phyloP scores from a whole-genome alignment of 2,888 invertebrate species.

The Megaustenia siamemsis region DNA sequence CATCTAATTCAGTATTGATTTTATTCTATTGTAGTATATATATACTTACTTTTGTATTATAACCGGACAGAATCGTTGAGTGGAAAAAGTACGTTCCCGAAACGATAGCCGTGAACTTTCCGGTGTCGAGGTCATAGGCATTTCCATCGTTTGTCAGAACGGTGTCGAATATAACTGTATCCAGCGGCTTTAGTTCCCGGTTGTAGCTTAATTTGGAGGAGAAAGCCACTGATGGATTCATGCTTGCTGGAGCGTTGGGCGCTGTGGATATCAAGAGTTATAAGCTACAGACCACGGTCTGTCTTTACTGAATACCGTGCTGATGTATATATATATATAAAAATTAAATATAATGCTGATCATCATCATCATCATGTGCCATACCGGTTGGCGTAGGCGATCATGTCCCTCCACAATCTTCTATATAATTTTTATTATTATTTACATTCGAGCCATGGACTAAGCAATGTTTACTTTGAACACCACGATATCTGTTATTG shows the following conservation, averaged over 20 bases:
- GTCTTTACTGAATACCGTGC: background rate
- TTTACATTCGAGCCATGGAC: no score
- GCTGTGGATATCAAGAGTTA: background rate
- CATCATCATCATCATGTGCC: no score
- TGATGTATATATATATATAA: no score
- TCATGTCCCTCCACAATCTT: no score
- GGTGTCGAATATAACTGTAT: slow-evolving; percentile 62
- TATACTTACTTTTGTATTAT: slow-evolving; percentile 59
- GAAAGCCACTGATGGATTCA: slow-evolving; percentile 56
- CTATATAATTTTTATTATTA: no score
- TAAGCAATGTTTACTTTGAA: no score
- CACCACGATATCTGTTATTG: no score
- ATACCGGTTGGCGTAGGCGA: no score
- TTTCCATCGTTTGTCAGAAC: slow-evolving; percentile 59
- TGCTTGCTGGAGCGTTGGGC: slow-evolving; percentile 44
- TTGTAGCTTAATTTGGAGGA: slow-evolving; percentile 61
- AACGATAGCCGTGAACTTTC: slow-evolving; percentile 60
- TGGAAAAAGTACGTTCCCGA: slow-evolving; percentile 61
- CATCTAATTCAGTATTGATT: no score
- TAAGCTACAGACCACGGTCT: background rate
- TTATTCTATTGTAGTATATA: no score
- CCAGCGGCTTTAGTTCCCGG: slow-evolving; percentile 60
- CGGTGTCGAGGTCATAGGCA: slow-evolving; percentile 59
- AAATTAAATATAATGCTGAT: no score
- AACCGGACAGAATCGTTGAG: slow-evolving; percentile 61